phyloP scores from a whole-genome alignment of 2,797 vertebrate species.

The Anguilla obscura region DNA sequence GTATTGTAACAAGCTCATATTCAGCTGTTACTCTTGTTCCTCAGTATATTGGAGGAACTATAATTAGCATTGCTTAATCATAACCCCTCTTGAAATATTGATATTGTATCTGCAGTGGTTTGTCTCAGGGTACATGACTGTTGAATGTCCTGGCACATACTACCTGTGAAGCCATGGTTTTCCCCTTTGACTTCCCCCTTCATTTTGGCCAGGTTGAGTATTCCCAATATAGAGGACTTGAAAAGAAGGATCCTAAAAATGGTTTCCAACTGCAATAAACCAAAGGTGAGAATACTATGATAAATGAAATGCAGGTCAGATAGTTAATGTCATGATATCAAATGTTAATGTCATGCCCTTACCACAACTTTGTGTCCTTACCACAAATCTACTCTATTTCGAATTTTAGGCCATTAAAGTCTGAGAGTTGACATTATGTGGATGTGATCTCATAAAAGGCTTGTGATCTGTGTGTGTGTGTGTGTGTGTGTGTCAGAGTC shows the following conservation, averaged over 20 bases:
- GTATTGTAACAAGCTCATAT: constrained; percentile 34
- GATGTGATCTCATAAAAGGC: no score
- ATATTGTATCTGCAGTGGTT: constrained; percentile 22
- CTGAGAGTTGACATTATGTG: no score
- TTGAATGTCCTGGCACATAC: not conserved
- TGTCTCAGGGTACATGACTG: not conserved
- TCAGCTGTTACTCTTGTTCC: constrained; percentile 43
- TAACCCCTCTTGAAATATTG: constrained; percentile 39
- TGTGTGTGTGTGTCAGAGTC: no score
- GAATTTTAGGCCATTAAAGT: no score
- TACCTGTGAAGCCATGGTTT: not conserved
- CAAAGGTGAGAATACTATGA: constrained; percentile 78
- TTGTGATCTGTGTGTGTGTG: no score
- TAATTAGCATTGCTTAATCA: constrained; percentile 52
- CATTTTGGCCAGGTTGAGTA: constrained; percentile 79
- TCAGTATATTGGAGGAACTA: constrained; percentile 45
- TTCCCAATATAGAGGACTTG: constrained; percentile 92
- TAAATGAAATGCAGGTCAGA: not conserved
- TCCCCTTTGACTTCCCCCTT: not conserved
- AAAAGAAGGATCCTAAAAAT: constrained; percentile 88
- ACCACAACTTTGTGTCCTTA: no score
- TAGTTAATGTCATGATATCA: not conserved
- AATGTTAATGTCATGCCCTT: no score
- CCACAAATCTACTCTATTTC: no score
- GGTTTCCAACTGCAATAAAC: constrained; percentile 89